A percentile compares a stretch with the other conserved stretches of the same genome.
These are phyloP conservation scores for Arizona elegans DNA, from an alignment of 2,113 vertebrate species.

Conservation along the genomic window DNA sequence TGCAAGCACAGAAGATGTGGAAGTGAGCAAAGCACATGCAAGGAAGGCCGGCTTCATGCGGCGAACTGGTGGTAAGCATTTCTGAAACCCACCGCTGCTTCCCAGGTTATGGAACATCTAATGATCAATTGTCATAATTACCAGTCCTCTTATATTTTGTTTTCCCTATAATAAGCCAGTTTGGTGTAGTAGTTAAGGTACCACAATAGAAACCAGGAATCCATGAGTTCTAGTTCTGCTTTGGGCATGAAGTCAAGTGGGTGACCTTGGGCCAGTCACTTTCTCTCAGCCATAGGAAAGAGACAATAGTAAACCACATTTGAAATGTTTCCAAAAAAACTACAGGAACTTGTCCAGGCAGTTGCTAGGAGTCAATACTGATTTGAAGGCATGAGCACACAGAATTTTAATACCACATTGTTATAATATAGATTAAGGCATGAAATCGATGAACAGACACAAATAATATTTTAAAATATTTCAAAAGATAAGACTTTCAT, in stretches of 20 bases:
- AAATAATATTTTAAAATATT: background rate
- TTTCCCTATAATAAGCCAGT: background rate
- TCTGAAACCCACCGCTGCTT: background rate
- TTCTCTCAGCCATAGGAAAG: background rate
- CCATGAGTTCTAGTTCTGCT: background rate
- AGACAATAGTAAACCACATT: background rate
- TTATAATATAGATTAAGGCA: background rate
- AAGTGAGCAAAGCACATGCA: too few species aligned
- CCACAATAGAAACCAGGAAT: background rate
- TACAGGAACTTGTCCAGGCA: background rate
- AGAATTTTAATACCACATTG: background rate
- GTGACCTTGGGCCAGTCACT: background rate
- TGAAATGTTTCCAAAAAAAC: background rate
- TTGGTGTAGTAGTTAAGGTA: background rate
- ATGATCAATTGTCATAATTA: background rate
- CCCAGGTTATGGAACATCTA: background rate
- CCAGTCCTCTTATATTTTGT: background rate
- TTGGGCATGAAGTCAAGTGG: background rate
- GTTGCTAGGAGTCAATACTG: background rate
- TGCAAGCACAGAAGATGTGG: too few species aligned
- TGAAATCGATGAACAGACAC: background rate
- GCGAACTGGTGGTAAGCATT: too few species aligned
- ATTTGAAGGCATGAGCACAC: background rate
- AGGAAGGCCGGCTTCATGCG: too few species aligned
- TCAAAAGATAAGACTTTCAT: background rate